Evolutionary conservation across 2,888 invertebrate genomes (phyloP), one percentile per base, ranked within the genome.

Genomic region (Hemistola chrysoprasaria): DNA sequence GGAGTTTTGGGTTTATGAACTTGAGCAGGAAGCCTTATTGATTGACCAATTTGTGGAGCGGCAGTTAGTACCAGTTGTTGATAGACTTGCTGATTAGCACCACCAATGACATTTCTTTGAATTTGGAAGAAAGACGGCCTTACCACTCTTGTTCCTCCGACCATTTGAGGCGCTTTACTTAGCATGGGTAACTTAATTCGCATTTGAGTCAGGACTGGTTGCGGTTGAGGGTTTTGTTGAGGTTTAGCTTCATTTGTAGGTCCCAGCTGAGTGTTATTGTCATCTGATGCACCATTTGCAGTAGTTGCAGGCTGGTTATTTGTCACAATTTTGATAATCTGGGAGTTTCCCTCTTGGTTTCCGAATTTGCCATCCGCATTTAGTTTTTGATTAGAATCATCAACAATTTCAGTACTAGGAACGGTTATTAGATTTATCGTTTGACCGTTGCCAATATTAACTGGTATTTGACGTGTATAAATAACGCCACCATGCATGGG

Each of bases 391-490:
- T 60, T 66, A 1, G 74, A 55, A 11, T 90, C 90, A 20, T 89
- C 85, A 1, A 80, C 59, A 1, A 84, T 55, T 38, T 90, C 90
- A 2, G 87, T 82, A 47, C 78, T 89, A 1, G 90, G 90, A 7
- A 90, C 82, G 22, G 91, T 88, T 54, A 91, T 90, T 41, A 92
- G 67, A 66, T 92, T 91, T 27, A 92, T 91, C 1, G 91, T 90
- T 73, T 92, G 91, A 24, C 90, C 80, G 26, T 89, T 78, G 8
- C 86, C 82, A 26, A 90, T 72, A 61, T 92, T 91, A 0, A 93
- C 92, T 1, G 93, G 93, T 58, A 93, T 92, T 78, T 94, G 94
- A 50, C 93, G 90, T 34, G 93, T 92, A 64, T 93, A 94, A 55
- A 94, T 94, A 0, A 94, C 93, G 32, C 92, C 92, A 8, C 93